Base-by-base conservation (phyloP, 2,113 vertebrate genomes). In the Pseudopodoces humilis region DNA sequence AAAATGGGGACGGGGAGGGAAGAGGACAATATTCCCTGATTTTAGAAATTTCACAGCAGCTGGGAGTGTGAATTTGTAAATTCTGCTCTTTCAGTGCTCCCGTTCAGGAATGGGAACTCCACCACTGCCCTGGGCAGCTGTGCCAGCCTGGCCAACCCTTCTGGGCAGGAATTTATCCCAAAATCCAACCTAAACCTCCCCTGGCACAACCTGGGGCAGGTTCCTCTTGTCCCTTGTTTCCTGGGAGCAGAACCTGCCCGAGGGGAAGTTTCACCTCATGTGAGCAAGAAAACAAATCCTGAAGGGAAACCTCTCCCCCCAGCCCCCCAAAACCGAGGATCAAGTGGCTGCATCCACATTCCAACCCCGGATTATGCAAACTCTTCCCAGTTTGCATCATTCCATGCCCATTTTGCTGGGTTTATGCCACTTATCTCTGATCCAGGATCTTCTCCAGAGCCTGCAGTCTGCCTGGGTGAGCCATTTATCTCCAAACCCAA, bases 401-500 rank as follows among this genome's bases (percentile, higher is more conserved):
- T 60, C 64, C 30, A 12, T 44, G 30, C 13, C 55, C 60, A 3
- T 3, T 16, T 33, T 30, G 7, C 60, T 35, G 78, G 20, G 7
- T 83, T 90, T 81, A 60, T 50, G 3, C 9, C 72, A 8, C 4
- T 0, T 2, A 7, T 23, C 80, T 24, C 52, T 4, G 68, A 20
- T 16, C 27, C 71, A 7, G 43, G 49, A 76, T 76, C 69, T 64
- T 24, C 84, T 46, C 58, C 64, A 44, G 82, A 56, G 94, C 22
- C 65, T 27, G 20, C 76, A 78, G 7, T 14, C 39, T 60, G 58
- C 12, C 72, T 33, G 13, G 8, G 62, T 6, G 81, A 92, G 69
- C 74, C 77, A 15, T 55, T 89, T 85, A 90, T 95, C 94, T 93
- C 80, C 62, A 65, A 87, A 95, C 27, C 33, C 83, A 94, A 95